These are phyloP conservation scores for Halictus rubicundus DNA, from an alignment of 1,140 invertebrate species.

Conservation along the genomic window DNA sequence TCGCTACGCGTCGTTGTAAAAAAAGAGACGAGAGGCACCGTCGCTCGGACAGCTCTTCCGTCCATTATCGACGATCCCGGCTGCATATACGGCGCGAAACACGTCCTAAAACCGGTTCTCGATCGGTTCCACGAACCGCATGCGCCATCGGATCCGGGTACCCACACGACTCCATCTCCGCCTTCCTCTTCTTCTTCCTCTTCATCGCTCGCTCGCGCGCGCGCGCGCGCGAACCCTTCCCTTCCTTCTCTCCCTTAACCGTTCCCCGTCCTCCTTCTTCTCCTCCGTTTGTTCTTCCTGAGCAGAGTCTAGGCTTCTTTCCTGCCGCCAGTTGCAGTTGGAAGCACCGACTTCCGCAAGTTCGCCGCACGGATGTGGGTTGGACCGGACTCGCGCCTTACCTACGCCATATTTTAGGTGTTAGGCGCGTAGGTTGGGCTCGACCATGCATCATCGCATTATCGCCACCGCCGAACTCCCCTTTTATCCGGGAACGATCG, in stretches of 20 bases:
- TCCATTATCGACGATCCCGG: constrained; percentile 67
- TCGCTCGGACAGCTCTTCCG: constrained; percentile 65
- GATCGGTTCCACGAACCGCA: constrained; percentile 69
- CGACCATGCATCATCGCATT: constrained; percentile 56
- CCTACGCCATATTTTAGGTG: constrained; percentile 65
- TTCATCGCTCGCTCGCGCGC: not conserved
- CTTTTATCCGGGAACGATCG: constrained; percentile 15
- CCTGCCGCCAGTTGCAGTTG: constrained; percentile 60
- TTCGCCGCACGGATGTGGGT: constrained; percentile 64
- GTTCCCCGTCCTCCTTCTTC: constrained; percentile 9
- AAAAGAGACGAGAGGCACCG: constrained; percentile 39
- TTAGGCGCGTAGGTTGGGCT: constrained; percentile 48
- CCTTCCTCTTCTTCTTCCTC: constrained; percentile 32
- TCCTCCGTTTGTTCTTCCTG: not conserved
- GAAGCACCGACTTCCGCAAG: constrained; percentile 73
- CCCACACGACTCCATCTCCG: constrained; percentile 59
- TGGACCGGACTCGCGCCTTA: constrained; percentile 65
- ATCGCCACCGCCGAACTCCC: constrained; percentile 39
- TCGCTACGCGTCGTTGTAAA: constrained; percentile 32
- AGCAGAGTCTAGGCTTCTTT: constrained; percentile 60
- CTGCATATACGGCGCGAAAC: constrained; percentile 61
- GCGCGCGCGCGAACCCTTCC: constrained; percentile 15
- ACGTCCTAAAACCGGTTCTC: constrained; percentile 72
- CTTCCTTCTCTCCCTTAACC: not conserved
- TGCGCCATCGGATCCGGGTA: constrained; percentile 74